These are phyloP conservation scores for Rhysida immarginata DNA, from an alignment of 1,140 invertebrate genomes.

Conservation along the genomic window DNA sequence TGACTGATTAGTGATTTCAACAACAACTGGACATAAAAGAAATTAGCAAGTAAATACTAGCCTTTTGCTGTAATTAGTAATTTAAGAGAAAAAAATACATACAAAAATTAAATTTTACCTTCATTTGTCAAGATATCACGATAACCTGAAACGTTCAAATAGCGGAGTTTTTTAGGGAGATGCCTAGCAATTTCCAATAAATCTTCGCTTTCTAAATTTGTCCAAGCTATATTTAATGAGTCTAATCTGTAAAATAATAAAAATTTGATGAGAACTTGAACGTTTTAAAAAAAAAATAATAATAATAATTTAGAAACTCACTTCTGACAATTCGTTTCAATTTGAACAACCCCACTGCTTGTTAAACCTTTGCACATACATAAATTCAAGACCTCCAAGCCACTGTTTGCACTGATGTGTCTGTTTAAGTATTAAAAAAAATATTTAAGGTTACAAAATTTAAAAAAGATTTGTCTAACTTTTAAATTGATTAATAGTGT, in stretches of 20 bases:
- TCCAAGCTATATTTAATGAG: conserved; percentile 69
- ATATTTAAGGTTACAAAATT: conserved; percentile 7
- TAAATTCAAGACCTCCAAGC: conserved; percentile 55
- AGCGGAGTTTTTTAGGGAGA: conserved; percentile 44
- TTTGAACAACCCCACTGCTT: conserved; percentile 37
- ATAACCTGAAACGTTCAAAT: conserved; percentile 66
- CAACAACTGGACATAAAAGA: conserved; percentile 43
- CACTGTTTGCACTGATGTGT: conserved; percentile 42
- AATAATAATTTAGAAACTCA: conserved; percentile 28
- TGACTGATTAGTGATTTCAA: conserved; percentile 44
- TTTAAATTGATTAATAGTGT: too few species aligned
- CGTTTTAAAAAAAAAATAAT: background rate
- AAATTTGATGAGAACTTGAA: background rate
- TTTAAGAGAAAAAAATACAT: background rate
- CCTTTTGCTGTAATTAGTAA: background rate
- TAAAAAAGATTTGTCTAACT: conserved; percentile 16
- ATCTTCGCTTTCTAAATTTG: conserved; percentile 41
- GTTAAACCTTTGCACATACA: conserved; percentile 51
- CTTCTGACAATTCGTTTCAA: conserved; percentile 45
- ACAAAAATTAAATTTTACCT: conserved; percentile 35
- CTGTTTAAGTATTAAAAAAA: too few species aligned
- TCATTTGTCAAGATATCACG: conserved; percentile 53
- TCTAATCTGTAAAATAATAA: conserved; percentile 40
- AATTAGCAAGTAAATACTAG: too few species aligned
- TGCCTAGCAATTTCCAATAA: conserved; percentile 43